phyloP scores from a whole-genome alignment of 2,113 vertebrate species.

The Oplegnathus fasciatus region DNA sequence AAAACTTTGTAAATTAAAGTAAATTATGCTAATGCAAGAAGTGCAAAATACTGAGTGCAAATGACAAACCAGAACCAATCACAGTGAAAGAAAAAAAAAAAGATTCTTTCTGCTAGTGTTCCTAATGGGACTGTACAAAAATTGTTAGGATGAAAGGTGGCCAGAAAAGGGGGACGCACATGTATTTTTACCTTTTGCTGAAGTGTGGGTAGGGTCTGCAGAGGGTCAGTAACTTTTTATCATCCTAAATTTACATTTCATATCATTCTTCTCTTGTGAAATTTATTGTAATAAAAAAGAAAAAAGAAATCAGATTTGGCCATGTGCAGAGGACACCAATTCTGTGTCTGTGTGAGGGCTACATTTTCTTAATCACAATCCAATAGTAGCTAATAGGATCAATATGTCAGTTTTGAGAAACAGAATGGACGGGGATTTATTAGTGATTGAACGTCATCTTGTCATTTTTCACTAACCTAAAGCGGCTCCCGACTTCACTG shows the following conservation, averaged over 20 bases:
- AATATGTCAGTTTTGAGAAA: neutral
- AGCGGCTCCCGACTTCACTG: too few relatives aligned
- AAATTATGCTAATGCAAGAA: constrained; percentile 5
- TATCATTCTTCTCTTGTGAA: too few relatives aligned
- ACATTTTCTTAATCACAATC: neutral
- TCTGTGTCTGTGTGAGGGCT: neutral
- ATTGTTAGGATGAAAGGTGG: neutral
- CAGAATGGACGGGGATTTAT: neutral
- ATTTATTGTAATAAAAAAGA: too few relatives aligned
- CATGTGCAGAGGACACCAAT: neutral
- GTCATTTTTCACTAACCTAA: too few relatives aligned
- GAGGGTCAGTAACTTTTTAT: neutral
- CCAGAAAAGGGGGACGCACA: neutral
- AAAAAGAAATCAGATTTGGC: neutral
- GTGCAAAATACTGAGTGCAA: neutral
- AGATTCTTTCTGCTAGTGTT: neutral
- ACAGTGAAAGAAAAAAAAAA: neutral
- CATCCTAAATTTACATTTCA: neutral
- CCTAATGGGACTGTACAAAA: neutral
- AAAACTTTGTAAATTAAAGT: neutral
- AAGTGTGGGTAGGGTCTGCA: neutral
- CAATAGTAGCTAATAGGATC: neutral
- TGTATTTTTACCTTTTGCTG: neutral
- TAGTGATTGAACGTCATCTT: neutral
- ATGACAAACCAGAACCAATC: neutral